These are phyloP conservation scores for Nephila pilipes DNA, from an alignment of 1,140 invertebrate species.

Conservation along the genomic window DNA sequence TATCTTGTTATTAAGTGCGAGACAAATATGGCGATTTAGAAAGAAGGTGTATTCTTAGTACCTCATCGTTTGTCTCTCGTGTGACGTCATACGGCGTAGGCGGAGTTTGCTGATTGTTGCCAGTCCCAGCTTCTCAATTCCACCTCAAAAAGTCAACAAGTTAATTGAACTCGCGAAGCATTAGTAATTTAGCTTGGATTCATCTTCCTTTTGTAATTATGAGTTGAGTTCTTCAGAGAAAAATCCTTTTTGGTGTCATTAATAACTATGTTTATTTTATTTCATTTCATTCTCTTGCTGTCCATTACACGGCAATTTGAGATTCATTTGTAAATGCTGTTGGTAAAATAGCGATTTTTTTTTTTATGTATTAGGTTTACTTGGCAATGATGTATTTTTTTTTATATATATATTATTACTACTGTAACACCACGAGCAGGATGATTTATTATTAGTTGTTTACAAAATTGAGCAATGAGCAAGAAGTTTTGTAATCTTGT, in stretches of 20 bases:
- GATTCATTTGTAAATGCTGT: neutral
- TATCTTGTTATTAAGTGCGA: too few species aligned
- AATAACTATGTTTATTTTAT: conserved; percentile 52
- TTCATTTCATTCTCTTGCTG: neutral
- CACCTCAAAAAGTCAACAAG: conserved; percentile 72
- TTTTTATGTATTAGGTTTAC: neutral
- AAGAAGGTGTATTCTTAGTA: neutral
- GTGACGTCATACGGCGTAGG: conserved; percentile 58
- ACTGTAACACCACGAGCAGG: too few species aligned
- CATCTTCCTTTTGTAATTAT: conserved; percentile 38
- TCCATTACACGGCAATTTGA: conserved; percentile 15
- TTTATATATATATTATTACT: too few species aligned
- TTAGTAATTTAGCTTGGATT: conserved; percentile 47
- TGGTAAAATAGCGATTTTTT: neutral
- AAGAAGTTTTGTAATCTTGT: too few species aligned
- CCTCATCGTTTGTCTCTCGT: neutral
- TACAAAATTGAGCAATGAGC: too few species aligned
- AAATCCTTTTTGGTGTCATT: conserved; percentile 63
- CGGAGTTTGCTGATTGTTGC: conserved; percentile 67
- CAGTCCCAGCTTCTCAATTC: conserved; percentile 64
- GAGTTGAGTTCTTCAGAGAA: conserved; percentile 9
- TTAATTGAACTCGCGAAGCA: conserved; percentile 73
- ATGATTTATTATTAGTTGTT: too few species aligned
- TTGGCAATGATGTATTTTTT: neutral
- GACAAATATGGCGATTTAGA: conserved; percentile 39